Evolutionary conservation across 2,113 vertebrate genomes (phyloP).

Genomic region (Copsychus sechellarum): DNA sequence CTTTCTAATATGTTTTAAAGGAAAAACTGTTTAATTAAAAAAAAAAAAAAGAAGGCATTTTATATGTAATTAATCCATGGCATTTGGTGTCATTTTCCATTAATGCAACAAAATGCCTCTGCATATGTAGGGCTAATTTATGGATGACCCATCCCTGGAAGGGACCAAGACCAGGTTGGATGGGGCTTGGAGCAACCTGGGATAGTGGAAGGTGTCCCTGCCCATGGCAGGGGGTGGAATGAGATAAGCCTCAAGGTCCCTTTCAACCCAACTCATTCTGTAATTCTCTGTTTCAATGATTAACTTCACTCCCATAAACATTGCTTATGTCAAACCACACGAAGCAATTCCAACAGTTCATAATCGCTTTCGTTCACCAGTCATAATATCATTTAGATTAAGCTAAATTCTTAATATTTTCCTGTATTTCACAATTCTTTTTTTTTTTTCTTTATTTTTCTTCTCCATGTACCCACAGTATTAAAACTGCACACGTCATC

Average conservation of each 20-base stretch:
- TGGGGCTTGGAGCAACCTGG: not conserved
- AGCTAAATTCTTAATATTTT: not conserved
- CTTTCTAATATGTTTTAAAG: not conserved
- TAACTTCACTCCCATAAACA: not conserved
- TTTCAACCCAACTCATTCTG: not conserved
- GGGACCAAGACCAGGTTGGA: not conserved
- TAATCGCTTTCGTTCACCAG: not conserved
- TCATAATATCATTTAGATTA: not conserved
- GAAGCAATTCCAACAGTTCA: not conserved
- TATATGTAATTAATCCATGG: not conserved
- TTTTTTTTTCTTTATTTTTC: no score
- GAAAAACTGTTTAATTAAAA: not conserved
- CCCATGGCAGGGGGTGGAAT: not conserved
- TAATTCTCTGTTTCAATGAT: not conserved
- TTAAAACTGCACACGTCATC: not conserved
- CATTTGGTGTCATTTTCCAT: not conserved
- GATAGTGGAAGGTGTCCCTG: not conserved
- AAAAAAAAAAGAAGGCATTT: not conserved
- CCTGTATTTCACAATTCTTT: not conserved
- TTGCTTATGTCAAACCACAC: not conserved
- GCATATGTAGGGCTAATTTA: not conserved
- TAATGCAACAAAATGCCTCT: not conserved
- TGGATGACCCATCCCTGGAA: not conserved
- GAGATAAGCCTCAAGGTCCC: not conserved
- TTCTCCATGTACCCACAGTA: accelerated